These are phyloP conservation scores for Adelosebastes latens DNA, from an alignment of 2,797 vertebrate genomes.

Conservation along the genomic window DNA sequence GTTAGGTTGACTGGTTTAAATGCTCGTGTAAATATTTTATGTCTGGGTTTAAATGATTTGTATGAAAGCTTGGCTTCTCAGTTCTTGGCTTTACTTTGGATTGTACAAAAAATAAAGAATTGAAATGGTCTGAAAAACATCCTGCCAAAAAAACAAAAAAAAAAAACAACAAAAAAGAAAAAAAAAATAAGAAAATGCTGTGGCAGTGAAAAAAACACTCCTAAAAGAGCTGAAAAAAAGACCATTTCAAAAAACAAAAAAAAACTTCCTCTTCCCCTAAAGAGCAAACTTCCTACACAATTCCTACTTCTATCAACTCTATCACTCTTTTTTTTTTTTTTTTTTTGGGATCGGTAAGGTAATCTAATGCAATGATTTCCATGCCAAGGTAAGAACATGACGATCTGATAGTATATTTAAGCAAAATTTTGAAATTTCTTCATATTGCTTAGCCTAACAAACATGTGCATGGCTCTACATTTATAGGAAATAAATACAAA, in stretches of 20 bases:
- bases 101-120: conserved; percentile 97
- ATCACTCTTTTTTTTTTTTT: not conserved
- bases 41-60: conserved; percentile 97
- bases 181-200: conserved; percentile 33
- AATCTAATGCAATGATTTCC: not conserved
- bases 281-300: conserved; percentile 85
- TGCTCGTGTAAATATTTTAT: conserved; percentile 98
- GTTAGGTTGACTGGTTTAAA: conserved; percentile 86
- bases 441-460: fast-evolving
- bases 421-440: not conserved
- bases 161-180: conserved; percentile 60
- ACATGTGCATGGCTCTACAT: not conserved
- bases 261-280: conserved; percentile 88
- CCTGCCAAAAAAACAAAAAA: conserved; percentile 78
- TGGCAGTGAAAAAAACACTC: conserved; percentile 68
- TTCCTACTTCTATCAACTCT: not conserved
- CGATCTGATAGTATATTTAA: not conserved
- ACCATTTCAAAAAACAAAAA: conserved; percentile 82
- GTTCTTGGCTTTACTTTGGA: conserved; percentile 91
- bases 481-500: not conserved
- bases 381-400: conserved; percentile 55
- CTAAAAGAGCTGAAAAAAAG: conserved; percentile 66
- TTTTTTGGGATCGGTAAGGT: conserved; percentile 45
- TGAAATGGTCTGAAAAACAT: conserved; percentile 94
- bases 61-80: conserved; percentile 95